A percentile compares a stretch with the other conserved stretches of the same genome.
Conservation (phyloP, 2,888 invertebrate genomes). For the Plemyria rubiginata region DNA sequence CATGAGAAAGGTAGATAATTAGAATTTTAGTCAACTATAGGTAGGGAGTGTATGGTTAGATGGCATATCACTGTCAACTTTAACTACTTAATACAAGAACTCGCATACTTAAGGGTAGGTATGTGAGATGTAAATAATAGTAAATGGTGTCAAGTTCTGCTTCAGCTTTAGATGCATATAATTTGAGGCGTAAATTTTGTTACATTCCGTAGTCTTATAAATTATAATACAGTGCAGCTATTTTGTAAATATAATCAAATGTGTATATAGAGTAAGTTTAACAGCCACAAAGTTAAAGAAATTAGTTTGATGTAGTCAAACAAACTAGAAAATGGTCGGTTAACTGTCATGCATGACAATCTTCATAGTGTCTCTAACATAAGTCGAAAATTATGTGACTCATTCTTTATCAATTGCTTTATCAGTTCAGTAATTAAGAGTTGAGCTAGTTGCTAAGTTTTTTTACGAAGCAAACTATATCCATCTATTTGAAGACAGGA, state of each 20-base stretch:
- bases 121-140: conserved; percentile 23
- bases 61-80: conserved; percentile 4
- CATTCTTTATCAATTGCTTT: background rate
- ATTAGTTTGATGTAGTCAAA: conserved; percentile 54
- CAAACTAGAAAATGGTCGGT: conserved; percentile 40
- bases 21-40: conserved; percentile 5
- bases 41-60: background rate
- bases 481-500: background rate
- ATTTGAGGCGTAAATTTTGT: conserved; percentile 52
- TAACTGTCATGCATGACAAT: conserved; percentile 32
- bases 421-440: background rate
- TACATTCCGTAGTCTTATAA: conserved; percentile 75
- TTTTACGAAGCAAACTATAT: background rate
- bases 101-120: background rate
- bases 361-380: conserved; percentile 27
- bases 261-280: conserved; percentile 70
- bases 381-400: background rate
- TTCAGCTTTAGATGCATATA: conserved; percentile 62
- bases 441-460: background rate
- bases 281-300: conserved; percentile 50
- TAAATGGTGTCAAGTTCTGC: conserved; percentile 37
- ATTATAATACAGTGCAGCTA: conserved; percentile 66
- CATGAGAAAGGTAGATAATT: background rate
- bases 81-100: conserved; percentile 11
- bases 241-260: conserved; percentile 74